These are phyloP conservation scores for Seladonia tumulorum DNA, from an alignment of 2,888 invertebrate species.

Conservation along the genomic window DNA sequence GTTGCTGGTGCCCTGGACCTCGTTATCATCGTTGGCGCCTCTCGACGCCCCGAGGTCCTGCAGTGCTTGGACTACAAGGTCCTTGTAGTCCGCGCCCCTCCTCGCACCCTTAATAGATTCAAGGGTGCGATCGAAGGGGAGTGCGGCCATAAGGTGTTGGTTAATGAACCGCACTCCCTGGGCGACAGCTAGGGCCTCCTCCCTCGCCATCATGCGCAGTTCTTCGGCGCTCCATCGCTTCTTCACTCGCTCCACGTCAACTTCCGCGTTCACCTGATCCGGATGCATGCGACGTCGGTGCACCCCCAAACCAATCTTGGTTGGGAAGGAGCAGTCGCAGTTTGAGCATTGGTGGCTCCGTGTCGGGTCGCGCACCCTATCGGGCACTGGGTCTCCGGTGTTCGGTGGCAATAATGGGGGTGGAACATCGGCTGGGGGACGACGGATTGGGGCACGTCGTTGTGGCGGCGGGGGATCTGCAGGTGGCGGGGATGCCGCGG, in stretches of 20 bases:
- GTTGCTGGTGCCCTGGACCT: too few relatives aligned
- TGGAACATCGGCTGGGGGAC: neutral
- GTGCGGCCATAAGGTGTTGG: neutral
- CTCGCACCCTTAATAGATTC: conserved; percentile 20
- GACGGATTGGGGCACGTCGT: neutral
- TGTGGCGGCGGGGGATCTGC: neutral
- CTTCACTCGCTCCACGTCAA: neutral
- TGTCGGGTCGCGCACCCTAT: too few relatives aligned
- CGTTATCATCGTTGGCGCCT: too few relatives aligned
- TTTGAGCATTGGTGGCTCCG: neutral
- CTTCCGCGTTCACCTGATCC: neutral
- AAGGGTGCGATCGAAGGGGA: neutral
- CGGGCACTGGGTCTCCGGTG: neutral
- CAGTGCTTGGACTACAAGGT: neutral
- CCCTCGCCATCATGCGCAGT: conserved; percentile 8
- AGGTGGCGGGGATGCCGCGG: neutral
- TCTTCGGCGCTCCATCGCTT: conserved; percentile 10
- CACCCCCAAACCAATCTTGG: neutral
- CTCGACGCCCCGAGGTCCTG: neutral
- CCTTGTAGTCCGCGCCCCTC: neutral
- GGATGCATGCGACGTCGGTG: conserved; percentile 1
- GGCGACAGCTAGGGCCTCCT: neutral
- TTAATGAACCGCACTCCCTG: conserved; percentile 7
- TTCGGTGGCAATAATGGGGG: neutral
- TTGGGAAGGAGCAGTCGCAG: neutral